These are phyloP conservation scores for Capitella teleta DNA, from an alignment of 1,140 invertebrate genomes.

Conservation along the genomic window DNA sequence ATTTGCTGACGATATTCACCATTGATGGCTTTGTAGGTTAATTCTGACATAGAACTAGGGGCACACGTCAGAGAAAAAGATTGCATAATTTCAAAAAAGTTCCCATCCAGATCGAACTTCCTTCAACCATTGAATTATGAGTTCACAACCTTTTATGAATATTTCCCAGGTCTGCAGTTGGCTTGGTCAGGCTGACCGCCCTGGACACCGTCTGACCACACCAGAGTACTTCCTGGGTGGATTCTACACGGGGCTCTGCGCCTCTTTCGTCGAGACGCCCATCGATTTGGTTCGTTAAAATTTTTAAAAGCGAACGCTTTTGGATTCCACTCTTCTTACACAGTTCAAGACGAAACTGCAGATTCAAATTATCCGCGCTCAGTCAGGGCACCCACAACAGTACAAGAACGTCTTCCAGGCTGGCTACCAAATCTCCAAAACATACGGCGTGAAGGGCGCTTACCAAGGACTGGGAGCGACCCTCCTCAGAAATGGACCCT, in stretches of 20 bases:
- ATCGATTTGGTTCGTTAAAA: slow-evolving; percentile 10
- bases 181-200: slow-evolving; percentile 3
- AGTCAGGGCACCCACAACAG: slow-evolving; percentile 3
- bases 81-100: too few relatives aligned
- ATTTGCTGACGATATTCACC: too few relatives aligned
- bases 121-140: too few relatives aligned
- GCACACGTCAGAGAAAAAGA: too few relatives aligned
- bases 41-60: too few relatives aligned
- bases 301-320: not conserved
- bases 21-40: too few relatives aligned
- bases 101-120: too few relatives aligned
- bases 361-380: slow-evolving; percentile 13
- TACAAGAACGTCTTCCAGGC: slow-evolving; percentile 14
- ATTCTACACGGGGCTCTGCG: slow-evolving; percentile 7
- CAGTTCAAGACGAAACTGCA: slow-evolving; percentile 16
- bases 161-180: too few relatives aligned
- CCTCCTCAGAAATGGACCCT: slow-evolving; percentile 9
- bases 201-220: slow-evolving; percentile 2
- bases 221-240: slow-evolving; percentile 11
- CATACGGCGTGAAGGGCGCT: slow-evolving; percentile 1
- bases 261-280: slow-evolving; percentile 8
- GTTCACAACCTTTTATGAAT: too few relatives aligned
- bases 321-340: not conserved
- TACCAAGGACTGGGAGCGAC: slow-evolving; percentile 12
- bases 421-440: slow-evolving; percentile 9